Conservation (phyloP, 1,140 invertebrate genomes). For the Ditylenchus dipsaci region DNA sequence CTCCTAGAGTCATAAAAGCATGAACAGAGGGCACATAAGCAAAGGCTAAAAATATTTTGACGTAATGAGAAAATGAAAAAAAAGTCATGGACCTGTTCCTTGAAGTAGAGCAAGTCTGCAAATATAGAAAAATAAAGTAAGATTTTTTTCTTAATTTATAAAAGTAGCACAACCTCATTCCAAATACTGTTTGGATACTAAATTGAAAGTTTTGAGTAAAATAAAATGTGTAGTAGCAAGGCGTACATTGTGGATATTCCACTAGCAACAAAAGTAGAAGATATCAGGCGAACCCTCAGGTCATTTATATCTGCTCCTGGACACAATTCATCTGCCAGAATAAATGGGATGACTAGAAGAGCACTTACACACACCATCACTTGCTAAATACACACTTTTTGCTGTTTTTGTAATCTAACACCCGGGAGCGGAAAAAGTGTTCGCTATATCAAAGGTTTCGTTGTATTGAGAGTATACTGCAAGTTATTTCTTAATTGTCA, state of each 20-base stretch:
- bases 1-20: slow-evolving; percentile 19
- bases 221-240: too few relatives aligned
- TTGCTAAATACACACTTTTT: slow-evolving; percentile 33
- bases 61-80: too few relatives aligned
- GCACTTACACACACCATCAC: slow-evolving; percentile 47
- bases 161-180: slow-evolving; percentile 44
- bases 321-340: slow-evolving; percentile 46
- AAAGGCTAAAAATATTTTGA: slow-evolving; percentile 31
- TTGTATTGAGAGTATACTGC: too few relatives aligned
- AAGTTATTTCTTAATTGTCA: too few relatives aligned
- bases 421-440: too few relatives aligned
- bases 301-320: slow-evolving; percentile 36
- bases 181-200: slow-evolving; percentile 45
- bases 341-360: slow-evolving; percentile 38
- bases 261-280: slow-evolving; percentile 50
- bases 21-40: slow-evolving; percentile 47
- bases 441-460: too few relatives aligned
- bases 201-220: too few relatives aligned
- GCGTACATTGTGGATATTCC: slow-evolving; percentile 45
- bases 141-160: too few relatives aligned
- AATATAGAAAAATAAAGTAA: background rate
- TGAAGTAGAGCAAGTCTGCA: slow-evolving; percentile 51
- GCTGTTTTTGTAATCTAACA: too few relatives aligned
- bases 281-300: slow-evolving; percentile 42
- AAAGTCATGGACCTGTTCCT: slow-evolving; percentile 21